phyloP scores from a whole-genome alignment of 1,140 invertebrate species.

The Calosoma granatense region DNA sequence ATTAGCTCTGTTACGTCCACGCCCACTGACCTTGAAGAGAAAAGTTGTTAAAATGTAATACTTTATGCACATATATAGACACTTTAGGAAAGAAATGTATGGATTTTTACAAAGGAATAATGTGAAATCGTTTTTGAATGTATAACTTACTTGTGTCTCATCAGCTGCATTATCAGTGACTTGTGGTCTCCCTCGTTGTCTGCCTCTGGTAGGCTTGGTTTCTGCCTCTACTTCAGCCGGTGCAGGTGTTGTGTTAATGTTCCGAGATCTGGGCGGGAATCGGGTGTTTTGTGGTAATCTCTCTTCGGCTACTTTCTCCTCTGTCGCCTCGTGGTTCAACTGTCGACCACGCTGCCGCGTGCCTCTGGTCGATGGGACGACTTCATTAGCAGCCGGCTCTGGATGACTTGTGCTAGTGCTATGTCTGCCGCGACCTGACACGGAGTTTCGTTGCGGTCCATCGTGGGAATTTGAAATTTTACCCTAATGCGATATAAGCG shows the following conservation, averaged over 20 bases:
- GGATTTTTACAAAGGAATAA: too few species aligned
- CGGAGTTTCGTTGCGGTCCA: constrained; percentile 41
- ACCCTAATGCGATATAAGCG: constrained; percentile 6
- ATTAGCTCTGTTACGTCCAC: constrained; percentile 31
- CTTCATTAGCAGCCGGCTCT: constrained; percentile 54
- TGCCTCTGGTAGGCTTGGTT: constrained; percentile 20
- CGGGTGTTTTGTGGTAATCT: constrained; percentile 66
- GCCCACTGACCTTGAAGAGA: neutral
- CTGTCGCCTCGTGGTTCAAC: constrained; percentile 32
- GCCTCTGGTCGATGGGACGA: constrained; percentile 44
- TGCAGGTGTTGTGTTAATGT: constrained; percentile 38
- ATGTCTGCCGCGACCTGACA: constrained; percentile 36
- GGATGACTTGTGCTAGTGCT: constrained; percentile 25
- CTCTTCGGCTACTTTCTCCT: constrained; percentile 47
- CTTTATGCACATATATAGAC: too few species aligned
- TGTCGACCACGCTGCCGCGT: constrained; percentile 46
- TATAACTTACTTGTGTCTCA: constrained; percentile 28
- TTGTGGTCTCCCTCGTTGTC: constrained; percentile 39
- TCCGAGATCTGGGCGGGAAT: constrained; percentile 61
- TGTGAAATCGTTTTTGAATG: too few species aligned
- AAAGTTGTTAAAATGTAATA: too few species aligned
- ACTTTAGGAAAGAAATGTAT: too few species aligned
- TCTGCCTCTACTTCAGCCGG: constrained; percentile 30
- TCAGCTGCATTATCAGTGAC: constrained; percentile 25
- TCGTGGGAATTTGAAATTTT: constrained; percentile 43